Conservation (phyloP, 2,888 invertebrate species). For the Eupsilia transversa region DNA sequence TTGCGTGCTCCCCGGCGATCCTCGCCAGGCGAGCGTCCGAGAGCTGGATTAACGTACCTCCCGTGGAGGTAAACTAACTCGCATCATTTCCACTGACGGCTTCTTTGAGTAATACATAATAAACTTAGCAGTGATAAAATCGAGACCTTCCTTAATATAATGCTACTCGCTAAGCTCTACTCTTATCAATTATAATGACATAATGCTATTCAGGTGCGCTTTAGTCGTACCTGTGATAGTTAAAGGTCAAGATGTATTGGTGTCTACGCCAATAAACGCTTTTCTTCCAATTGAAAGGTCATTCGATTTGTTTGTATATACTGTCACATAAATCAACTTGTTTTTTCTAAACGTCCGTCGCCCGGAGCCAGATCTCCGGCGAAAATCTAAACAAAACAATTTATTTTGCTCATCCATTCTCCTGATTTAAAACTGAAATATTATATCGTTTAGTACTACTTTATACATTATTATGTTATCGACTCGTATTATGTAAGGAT, state of each 20-base stretch:
- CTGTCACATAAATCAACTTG: constrained; percentile 42
- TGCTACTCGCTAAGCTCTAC: neutral
- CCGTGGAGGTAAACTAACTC: constrained; percentile 93
- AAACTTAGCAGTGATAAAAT: neutral
- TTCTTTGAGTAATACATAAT: constrained; percentile 5
- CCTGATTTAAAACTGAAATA: constrained; percentile 4
- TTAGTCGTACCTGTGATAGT: constrained; percentile 8
- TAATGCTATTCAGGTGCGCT: constrained; percentile 20
- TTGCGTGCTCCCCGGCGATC: constrained; percentile 96
- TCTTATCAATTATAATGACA: constrained; percentile 25
- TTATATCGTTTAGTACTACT: constrained; percentile 7
- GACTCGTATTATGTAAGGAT: neutral
- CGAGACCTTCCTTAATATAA: constrained; percentile 9
- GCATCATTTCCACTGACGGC: constrained; percentile 34
- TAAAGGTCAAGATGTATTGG: constrained; percentile 48
- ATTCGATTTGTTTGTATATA: constrained; percentile 20
- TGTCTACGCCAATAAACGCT: constrained; percentile 7
- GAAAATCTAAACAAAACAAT: constrained; percentile 45
- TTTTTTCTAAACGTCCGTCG: constrained; percentile 28
- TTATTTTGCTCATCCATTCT: constrained; percentile 16
- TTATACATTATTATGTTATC: neutral
- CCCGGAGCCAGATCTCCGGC: constrained; percentile 35
- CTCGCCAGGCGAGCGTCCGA: constrained; percentile 96
- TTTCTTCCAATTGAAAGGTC: constrained; percentile 7
- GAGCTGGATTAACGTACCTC: constrained; percentile 97